Evolutionary conservation across 2,113 vertebrate species (phyloP), one percentile per base, ranked within the genome.

Genomic region (Otis tarda): DNA sequence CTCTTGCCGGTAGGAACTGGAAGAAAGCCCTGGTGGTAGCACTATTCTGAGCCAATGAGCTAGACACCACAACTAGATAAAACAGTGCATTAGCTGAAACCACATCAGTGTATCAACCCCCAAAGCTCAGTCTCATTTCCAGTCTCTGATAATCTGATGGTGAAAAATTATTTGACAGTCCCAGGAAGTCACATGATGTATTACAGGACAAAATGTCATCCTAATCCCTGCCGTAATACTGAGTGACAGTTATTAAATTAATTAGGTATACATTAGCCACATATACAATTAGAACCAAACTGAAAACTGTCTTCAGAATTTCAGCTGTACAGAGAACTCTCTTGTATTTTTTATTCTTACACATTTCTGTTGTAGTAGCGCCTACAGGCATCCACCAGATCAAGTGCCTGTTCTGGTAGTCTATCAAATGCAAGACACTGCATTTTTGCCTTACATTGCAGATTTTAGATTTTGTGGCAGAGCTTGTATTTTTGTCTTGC

Each of bases 161-260:
- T 45, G 65, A 75, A 69, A 78, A 84, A 75, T 82, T 63, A 90
- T 90, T 90, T 61, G 70, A 76, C 65, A 61, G 56, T 75, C 57
- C 74, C 45, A 84, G 87, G 61, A 97, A 95, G 74, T 93, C 87
- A 91, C 0, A 0, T 89, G 94, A 79, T 89, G 6, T 22, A 25
- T 94, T 96, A 82, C 77, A 85, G 89, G 83, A 95, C 96, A 89
- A 79, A 93, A 68, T 41, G 53, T 87, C 74, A 39, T 91, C 28
- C 25, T 73, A 61, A 90, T 79, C n/a, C 37, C 53, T 84, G 49
- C 37, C 0, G 7, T 82, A 93, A 61, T 85, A 53, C 6, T 41
- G 27, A 86, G 18, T 82, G 69, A 69, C 37, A 5, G 2, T 82
- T 87, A 87, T 82, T 89, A 92, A 95, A 95, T 96, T 60, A 84